These are phyloP conservation scores for Boloria selene DNA, from an alignment of 2,888 invertebrate genomes.

Conservation along the genomic window DNA sequence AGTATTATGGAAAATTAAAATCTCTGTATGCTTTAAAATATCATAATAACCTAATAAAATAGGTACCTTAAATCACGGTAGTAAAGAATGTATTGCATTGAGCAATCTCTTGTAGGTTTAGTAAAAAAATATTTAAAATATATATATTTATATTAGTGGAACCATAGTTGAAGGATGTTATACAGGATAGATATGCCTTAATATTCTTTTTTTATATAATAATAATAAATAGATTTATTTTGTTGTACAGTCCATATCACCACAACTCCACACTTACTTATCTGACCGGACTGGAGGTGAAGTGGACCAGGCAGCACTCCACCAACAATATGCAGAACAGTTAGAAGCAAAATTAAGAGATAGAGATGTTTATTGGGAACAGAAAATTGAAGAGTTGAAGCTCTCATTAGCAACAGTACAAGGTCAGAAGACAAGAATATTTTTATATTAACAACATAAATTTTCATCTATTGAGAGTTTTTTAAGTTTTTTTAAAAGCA, in stretches of 20 bases:
- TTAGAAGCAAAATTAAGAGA: slow-evolving; percentile 85
- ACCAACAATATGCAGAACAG: slow-evolving; percentile 82
- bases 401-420: slow-evolving; percentile 83
- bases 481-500: background rate
- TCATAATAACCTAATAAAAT: too few relatives aligned
- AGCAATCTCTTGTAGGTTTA: too few relatives aligned
- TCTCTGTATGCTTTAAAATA: too few relatives aligned
- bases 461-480: slow-evolving; percentile 8
- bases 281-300: slow-evolving; percentile 71
- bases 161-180: too few relatives aligned
- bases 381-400: slow-evolving; percentile 83
- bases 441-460: background rate
- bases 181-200: too few relatives aligned
- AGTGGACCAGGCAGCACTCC: slow-evolving; percentile 68
- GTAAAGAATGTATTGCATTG: too few relatives aligned
- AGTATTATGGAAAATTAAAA: too few relatives aligned
- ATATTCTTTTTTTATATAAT: background rate
- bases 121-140: too few relatives aligned
- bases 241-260: slow-evolving; percentile 69
- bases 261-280: slow-evolving; percentile 72
- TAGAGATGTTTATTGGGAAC: slow-evolving; percentile 82
- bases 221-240: background rate
- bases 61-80: background rate
- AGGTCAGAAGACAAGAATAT: slow-evolving; percentile 70
- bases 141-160: too few relatives aligned